These are phyloP conservation scores for Agonopterix heracliana DNA, from an alignment of 2,888 invertebrate species.

Conservation along the genomic window DNA sequence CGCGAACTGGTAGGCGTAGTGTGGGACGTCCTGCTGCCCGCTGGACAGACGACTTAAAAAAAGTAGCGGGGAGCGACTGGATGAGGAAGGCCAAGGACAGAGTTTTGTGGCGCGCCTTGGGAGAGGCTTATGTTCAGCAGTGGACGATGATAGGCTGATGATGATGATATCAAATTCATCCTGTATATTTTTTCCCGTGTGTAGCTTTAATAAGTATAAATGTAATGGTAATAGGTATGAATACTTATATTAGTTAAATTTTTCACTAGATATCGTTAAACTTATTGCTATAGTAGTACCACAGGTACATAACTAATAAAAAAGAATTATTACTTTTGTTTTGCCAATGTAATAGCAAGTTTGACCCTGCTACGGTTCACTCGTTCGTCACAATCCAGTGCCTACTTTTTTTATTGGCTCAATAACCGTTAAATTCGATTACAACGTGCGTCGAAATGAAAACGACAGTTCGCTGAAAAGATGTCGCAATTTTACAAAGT, in stretches of 20 bases:
- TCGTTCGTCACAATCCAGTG: conserved; percentile 40
- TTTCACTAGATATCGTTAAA: neutral
- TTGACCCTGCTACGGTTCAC: conserved; percentile 42
- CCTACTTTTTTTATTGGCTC: conserved; percentile 41
- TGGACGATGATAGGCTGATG: no score
- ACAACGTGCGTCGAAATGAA: conserved; percentile 53
- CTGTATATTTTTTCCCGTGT: no score
- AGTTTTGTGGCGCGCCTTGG: no score
- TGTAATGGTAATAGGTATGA: no score
- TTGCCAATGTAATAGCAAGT: conserved; percentile 23
- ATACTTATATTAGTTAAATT: neutral
- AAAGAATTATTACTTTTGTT: conserved; percentile 5
- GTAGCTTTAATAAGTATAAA: neutral
- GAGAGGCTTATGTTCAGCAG: no score
- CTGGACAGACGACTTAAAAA: no score
- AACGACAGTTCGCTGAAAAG: conserved; percentile 47
- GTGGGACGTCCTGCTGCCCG: no score
- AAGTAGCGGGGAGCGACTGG: no score
- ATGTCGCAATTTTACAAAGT: neutral
- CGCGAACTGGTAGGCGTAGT: no score
- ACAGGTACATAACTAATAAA: neutral
- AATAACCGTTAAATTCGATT: conserved; percentile 69
- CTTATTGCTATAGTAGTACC: neutral
- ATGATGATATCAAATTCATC: no score
- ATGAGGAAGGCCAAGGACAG: no score